Evolutionary conservation across 2,797 vertebrate species (phyloP).

Genomic region (Tauraco hartlaubi): DNA sequence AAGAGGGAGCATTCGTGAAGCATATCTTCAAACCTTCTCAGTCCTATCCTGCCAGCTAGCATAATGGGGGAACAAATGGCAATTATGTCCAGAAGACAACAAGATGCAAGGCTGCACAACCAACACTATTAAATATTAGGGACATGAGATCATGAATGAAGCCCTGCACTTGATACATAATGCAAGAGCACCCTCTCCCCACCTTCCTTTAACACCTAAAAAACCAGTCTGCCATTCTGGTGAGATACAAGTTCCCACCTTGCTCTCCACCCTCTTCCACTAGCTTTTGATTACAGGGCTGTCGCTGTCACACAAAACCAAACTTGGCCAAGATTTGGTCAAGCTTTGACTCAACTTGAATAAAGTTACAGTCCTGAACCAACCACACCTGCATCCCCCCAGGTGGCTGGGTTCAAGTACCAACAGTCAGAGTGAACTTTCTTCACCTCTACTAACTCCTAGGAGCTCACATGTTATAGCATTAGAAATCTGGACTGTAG

Average conservation of each 20-base stretch:
- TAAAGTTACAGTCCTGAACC: neutral
- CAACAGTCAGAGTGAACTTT: neutral
- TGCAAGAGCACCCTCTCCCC: neutral
- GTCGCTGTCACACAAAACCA: neutral
- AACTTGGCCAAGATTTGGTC: neutral
- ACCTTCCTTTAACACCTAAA: neutral
- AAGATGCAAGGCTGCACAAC: neutral
- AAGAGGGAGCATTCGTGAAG: neutral
- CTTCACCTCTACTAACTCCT: neutral
- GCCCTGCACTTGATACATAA: fast-evolving
- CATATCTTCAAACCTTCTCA: neutral
- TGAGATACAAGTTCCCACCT: neutral
- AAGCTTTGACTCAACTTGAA: neutral
- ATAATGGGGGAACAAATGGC: neutral
- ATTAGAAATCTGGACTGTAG: neutral
- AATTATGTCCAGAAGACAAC: neutral
- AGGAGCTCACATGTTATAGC: neutral
- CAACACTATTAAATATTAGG: neutral
- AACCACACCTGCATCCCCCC: neutral
- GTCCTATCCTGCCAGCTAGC: neutral
- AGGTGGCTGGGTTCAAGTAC: neutral
- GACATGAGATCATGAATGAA: fast-evolving
- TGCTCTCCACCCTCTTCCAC: neutral
- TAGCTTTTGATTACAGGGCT: neutral
- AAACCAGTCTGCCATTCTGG: fast-evolving